Evolutionary conservation across 2,113 vertebrate species (phyloP).

Genomic region (Phocoena sinus): DNA sequence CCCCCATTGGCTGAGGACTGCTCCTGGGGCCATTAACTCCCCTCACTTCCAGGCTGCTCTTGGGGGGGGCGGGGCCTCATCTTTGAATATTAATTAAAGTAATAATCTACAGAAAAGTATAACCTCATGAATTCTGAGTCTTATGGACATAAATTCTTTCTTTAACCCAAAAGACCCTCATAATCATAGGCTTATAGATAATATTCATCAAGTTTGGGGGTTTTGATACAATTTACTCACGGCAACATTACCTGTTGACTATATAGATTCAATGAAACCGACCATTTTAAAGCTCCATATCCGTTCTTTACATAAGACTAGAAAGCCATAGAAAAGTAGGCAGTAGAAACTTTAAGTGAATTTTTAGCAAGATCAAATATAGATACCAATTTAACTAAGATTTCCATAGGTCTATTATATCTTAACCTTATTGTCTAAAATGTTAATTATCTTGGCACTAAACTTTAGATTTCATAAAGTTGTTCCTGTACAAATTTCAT

Average conservation of each 20-base stretch:
- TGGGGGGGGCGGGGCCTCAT: neutral
- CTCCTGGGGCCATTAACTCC: neutral
- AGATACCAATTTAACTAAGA: constrained; percentile 9
- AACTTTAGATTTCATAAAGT: constrained; percentile 5
- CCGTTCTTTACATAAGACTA: neutral
- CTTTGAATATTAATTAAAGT: neutral
- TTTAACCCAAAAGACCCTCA: neutral
- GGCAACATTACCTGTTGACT: neutral
- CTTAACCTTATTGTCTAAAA: neutral
- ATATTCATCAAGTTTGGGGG: neutral
- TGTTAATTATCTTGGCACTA: constrained; percentile 23
- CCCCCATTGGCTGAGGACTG: neutral
- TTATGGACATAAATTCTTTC: neutral
- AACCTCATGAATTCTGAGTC: neutral
- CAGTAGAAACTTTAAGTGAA: neutral
- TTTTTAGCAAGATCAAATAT: constrained; percentile 19
- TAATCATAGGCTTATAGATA: neutral
- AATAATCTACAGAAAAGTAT: neutral
- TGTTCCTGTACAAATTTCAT: neutral
- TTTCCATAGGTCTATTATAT: constrained; percentile 1
- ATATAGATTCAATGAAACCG: neutral
- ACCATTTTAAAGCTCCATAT: neutral
- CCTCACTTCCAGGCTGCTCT: neutral
- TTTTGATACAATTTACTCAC: neutral
- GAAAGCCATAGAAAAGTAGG: neutral